Conservation (phyloP, 64 coral and sea anemone genomes). For the Orbicella faveolata region DNA sequence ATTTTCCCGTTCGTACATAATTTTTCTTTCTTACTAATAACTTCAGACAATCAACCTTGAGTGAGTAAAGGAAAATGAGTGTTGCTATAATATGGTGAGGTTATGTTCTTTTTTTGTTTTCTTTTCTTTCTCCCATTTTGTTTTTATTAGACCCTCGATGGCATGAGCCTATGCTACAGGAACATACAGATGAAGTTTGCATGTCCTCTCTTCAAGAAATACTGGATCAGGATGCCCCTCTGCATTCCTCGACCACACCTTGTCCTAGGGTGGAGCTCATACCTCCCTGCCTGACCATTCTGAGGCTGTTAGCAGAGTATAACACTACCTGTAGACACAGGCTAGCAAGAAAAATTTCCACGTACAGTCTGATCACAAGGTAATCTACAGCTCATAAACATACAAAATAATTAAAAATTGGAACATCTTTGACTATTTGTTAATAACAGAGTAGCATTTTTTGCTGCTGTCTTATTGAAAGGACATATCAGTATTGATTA, state of each 20-base stretch:
- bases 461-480: too few relatives aligned
- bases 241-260: constrained; percentile 48
- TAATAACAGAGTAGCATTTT: too few relatives aligned
- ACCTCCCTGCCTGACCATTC: constrained; percentile 74
- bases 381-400: background rate
- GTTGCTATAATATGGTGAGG: too few relatives aligned
- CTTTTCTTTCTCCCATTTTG: background rate
- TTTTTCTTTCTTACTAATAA: too few relatives aligned
- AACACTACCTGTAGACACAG: constrained; percentile 68
- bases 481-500: too few relatives aligned
- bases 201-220: constrained; percentile 71
- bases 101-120: too few relatives aligned
- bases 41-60: too few relatives aligned
- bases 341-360: constrained; percentile 55
- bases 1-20: too few relatives aligned
- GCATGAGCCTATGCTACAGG: constrained; percentile 67
- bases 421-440: too few relatives aligned
- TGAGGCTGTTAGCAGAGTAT: constrained; percentile 71
- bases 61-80: too few relatives aligned
- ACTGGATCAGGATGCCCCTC: constrained; percentile 40
- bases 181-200: constrained; percentile 63
- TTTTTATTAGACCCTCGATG: constrained; percentile 75
- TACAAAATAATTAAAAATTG: too few relatives aligned
- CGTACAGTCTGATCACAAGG: constrained; percentile 59
- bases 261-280: constrained; percentile 66